These are phyloP conservation scores for Novumbra hubbsi DNA, from an alignment of 2,797 vertebrate species.

Conservation along the genomic window DNA sequence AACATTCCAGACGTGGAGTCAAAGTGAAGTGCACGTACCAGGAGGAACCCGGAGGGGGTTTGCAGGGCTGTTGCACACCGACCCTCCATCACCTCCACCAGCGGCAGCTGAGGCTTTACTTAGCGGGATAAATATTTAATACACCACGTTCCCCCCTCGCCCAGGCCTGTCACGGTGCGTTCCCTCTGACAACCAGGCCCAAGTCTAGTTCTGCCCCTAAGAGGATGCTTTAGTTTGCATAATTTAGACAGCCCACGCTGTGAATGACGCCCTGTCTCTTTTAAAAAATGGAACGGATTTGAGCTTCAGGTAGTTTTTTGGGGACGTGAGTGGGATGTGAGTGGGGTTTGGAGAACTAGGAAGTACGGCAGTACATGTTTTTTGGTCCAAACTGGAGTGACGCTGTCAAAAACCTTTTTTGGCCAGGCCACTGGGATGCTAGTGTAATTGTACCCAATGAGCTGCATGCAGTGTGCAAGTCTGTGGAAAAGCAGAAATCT, in stretches of 20 bases:
- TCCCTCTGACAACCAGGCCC: constrained; percentile 71
- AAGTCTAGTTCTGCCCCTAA: constrained; percentile 68
- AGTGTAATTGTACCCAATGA: background rate
- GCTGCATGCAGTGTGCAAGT: background rate
- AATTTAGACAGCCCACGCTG: constrained; percentile 74
- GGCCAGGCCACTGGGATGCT: background rate
- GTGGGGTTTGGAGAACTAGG: constrained; percentile 49
- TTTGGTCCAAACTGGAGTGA: constrained; percentile 40
- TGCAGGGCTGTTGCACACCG: constrained; percentile 24
- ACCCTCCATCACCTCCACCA: constrained; percentile 60
- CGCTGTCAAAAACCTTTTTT: constrained; percentile 52
- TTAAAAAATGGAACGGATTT: constrained; percentile 71
- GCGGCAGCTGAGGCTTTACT: constrained; percentile 65
- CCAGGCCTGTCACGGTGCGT: constrained; percentile 73
- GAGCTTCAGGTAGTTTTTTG: constrained; percentile 58
- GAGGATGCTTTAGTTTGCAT: constrained; percentile 71
- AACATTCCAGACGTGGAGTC: constrained; percentile 43
- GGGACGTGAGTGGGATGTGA: constrained; percentile 46
- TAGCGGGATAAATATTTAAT: constrained; percentile 80
- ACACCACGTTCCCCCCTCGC: constrained; percentile 52
- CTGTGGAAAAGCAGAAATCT: background rate
- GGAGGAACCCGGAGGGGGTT: constrained; percentile 49
- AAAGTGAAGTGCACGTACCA: constrained; percentile 62
- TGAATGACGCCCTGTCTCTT: constrained; percentile 62
- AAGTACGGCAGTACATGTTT: constrained; percentile 58